phyloP scores from a whole-genome alignment of 2,888 invertebrate genomes.

The Spicauda simplicius region DNA sequence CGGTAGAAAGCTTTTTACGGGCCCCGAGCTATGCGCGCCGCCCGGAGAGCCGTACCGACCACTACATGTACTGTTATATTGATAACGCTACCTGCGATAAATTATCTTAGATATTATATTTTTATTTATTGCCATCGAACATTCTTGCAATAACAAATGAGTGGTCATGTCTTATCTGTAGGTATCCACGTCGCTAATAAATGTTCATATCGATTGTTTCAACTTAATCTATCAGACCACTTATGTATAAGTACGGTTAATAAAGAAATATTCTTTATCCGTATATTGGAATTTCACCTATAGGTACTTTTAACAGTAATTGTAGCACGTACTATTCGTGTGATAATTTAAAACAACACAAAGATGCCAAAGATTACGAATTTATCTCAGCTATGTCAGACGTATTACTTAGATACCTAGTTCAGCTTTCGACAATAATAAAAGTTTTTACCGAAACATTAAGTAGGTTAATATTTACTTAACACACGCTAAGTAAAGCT shows the following conservation, averaged over 20 bases:
- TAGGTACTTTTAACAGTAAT: not conserved
- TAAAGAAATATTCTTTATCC: slow-evolving; percentile 14
- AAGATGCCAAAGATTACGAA: not conserved
- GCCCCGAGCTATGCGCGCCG: slow-evolving; percentile 43
- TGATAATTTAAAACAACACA: not conserved
- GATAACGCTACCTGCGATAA: slow-evolving; percentile 63
- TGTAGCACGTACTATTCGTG: not conserved
- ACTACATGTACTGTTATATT: slow-evolving; percentile 58
- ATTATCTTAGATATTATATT: slow-evolving; percentile 70
- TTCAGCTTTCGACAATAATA: not conserved
- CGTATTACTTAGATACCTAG: not conserved
- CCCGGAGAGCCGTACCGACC: slow-evolving; percentile 38
- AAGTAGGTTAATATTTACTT: slow-evolving; percentile 1
- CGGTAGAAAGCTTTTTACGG: slow-evolving; percentile 64
- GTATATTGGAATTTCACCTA: slow-evolving; percentile 9
- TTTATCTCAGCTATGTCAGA: not conserved
- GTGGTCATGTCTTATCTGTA: slow-evolving; percentile 66
- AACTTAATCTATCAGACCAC: slow-evolving; percentile 23
- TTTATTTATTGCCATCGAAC: slow-evolving; percentile 57
- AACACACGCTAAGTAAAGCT: slow-evolving; percentile 16
- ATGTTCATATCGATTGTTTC: slow-evolving; percentile 41
- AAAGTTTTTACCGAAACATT: not conserved
- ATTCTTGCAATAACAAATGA: slow-evolving; percentile 59
- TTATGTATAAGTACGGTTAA: slow-evolving; percentile 18
- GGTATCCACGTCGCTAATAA: slow-evolving; percentile 53